phyloP scores from a whole-genome alignment of 2,888 invertebrate species.

The Chaetogeoica ovagalla region DNA sequence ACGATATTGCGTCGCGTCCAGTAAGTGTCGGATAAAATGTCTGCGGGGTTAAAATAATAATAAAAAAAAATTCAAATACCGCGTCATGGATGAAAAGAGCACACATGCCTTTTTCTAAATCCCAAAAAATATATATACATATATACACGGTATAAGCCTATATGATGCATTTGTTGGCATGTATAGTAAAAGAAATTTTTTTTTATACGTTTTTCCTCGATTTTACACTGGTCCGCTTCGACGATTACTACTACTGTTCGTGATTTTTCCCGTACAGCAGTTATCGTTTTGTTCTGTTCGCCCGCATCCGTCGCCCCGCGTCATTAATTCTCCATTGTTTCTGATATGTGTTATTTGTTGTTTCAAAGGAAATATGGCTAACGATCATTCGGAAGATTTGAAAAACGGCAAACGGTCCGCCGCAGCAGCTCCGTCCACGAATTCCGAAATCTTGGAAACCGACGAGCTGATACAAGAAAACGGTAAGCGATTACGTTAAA shows the following conservation, averaged over 20 bases:
- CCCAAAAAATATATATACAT: slow-evolving; percentile 1
- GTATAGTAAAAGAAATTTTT: neutral
- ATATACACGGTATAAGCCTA: too few relatives aligned
- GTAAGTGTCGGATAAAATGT: neutral
- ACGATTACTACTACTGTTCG: neutral
- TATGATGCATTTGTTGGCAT: slow-evolving; percentile 35
- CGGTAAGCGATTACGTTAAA: neutral
- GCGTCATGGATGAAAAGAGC: slow-evolving; percentile 38
- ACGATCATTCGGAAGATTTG: slow-evolving; percentile 43
- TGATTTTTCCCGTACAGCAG: neutral
- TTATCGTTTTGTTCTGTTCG: too few relatives aligned
- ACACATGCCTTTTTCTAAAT: slow-evolving; percentile 21
- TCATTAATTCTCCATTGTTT: too few relatives aligned
- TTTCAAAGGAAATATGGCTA: slow-evolving; percentile 33
- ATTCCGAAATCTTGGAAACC: neutral
- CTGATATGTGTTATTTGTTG: neutral
- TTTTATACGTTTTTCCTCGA: neutral
- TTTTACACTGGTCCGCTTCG: neutral
- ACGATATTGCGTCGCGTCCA: too few relatives aligned
- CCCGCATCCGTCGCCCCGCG: too few relatives aligned
- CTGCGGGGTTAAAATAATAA: neutral
- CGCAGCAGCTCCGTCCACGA: slow-evolving; percentile 1
- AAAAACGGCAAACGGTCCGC: slow-evolving; percentile 43
- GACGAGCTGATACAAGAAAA: slow-evolving; percentile 42
- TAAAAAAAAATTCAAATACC: slow-evolving; percentile 42